phyloP scores from a whole-genome alignment of 2,888 invertebrate species.

The Melieria picta region DNA sequence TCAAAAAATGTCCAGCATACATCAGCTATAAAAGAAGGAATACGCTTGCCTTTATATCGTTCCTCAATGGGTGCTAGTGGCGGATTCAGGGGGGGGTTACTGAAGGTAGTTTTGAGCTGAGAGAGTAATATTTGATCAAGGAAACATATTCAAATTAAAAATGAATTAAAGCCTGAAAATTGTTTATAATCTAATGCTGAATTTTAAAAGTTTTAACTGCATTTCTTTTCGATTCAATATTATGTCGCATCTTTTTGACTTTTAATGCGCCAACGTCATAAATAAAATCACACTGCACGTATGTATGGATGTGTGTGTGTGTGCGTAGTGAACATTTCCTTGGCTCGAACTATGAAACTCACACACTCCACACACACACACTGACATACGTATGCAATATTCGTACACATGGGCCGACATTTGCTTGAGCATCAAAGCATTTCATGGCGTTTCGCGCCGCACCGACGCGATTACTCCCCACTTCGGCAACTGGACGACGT shows the following conservation, averaged over 20 bases:
- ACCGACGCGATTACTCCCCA: slow-evolving; percentile 5
- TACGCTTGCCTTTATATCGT: too few species aligned
- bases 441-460: background rate
- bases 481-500: slow-evolving; percentile 43
- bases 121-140: too few species aligned
- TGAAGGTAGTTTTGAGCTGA: too few species aligned
- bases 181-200: background rate
- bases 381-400: too few species aligned
- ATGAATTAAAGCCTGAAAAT: too few species aligned
- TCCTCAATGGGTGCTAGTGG: too few species aligned
- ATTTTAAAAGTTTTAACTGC: background rate
- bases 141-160: too few species aligned
- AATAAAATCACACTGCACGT: slow-evolving; percentile 15
- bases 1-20: too few species aligned
- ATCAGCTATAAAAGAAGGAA: too few species aligned
- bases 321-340: too few species aligned
- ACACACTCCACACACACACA: background rate
- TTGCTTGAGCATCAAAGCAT: slow-evolving; percentile 5
- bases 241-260: slow-evolving; percentile 11
- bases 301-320: background rate
- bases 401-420: too few species aligned
- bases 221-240: background rate
- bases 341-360: background rate
- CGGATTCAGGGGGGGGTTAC: too few species aligned
- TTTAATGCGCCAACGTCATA: slow-evolving; percentile 1